Evolutionary conservation across 2,888 invertebrate genomes (phyloP).

Genomic region (Bhutanitis thaidina): DNA sequence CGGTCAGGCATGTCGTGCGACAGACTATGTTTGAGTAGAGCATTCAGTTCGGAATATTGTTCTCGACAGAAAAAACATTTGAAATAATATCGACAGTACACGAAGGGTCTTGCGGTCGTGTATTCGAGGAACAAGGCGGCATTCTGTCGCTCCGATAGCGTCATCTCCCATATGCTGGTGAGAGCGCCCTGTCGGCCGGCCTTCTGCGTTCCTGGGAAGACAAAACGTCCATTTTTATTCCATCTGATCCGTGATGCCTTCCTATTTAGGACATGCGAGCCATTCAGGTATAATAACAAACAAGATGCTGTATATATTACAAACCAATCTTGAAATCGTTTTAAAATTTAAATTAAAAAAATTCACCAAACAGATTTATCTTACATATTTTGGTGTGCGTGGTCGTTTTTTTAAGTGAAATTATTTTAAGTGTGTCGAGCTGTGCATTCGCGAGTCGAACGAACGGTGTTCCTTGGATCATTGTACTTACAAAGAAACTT

Average conservation of each 20-base stretch:
- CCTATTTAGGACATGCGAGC: no score
- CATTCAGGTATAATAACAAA: no score
- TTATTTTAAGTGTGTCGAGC: no score
- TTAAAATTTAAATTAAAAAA: no score
- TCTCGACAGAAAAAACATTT: slow-evolving; percentile 60
- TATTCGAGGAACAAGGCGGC: slow-evolving; percentile 49
- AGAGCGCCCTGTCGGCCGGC: slow-evolving; percentile 42
- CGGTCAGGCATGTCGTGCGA: slow-evolving; percentile 45
- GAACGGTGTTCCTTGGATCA: no score
- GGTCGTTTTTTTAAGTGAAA: no score
- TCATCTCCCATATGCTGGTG: slow-evolving; percentile 61
- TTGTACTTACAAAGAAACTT: no score
- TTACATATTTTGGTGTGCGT: no score
- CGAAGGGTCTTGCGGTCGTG: slow-evolving; percentile 52
- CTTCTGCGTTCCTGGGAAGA: slow-evolving; percentile 23
- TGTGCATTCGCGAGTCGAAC: no score
- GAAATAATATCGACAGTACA: slow-evolving; percentile 58
- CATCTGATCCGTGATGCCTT: not conserved
- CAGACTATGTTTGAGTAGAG: slow-evolving; percentile 42
- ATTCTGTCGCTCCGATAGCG: slow-evolving; percentile 55
- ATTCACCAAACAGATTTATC: no score
- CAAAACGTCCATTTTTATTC: slow-evolving; percentile 7
- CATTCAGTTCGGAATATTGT: slow-evolving; percentile 46
- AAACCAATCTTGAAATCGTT: no score
- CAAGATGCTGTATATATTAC: no score